Base-by-base conservation (phyloP, 2,113 vertebrate species). In the Cygnus atratus region DNA sequence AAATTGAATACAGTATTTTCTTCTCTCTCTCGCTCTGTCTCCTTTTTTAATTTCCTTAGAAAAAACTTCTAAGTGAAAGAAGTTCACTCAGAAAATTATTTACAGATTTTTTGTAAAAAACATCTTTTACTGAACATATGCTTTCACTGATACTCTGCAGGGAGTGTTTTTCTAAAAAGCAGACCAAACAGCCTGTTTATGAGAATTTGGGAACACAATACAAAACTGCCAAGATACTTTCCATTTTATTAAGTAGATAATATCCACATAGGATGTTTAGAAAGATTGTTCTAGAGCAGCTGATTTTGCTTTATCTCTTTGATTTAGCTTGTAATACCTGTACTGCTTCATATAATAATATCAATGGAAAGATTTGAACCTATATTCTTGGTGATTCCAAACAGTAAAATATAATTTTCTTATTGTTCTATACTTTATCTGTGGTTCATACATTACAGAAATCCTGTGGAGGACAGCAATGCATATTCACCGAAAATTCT, bases 141-240 rank as follows among this genome's bases (percentile, higher is more conserved):
- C 22, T 96, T 97, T 85, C 83, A 74, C 59, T 93, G 94, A 97
- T 96, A 97, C 29, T 95, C 82, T 22, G 9, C 58, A 93, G 87
- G 79, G 83, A 94, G 52, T 17, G 15, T 63, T 95, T 59, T 89
- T 89, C 39, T 84, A 63, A 93, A 90, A 90, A 73, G 24, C 33
- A 87, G 58, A 77, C 52, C n/a, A 87, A 95, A 93, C 55, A 72
- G 8, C 48, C 57, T 87, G 24, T 54, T 57, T 8, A 3, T 68
- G 78, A 93, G 26, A 35, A 78, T 70, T 43, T 80, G 54, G 50
- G 55, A 84, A 75, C 59, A 84, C 39, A 87, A 95, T 67, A n/a
- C n/a, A 76, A 78, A 95, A 76, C 46, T 85, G 29, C 14, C 35
- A 59, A 78, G 14, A 58, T 79, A 77, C 24, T 83, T 96, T 84